phyloP scores from a whole-genome alignment of 2,797 vertebrate genomes.

The Lycodopsis pacificus region DNA sequence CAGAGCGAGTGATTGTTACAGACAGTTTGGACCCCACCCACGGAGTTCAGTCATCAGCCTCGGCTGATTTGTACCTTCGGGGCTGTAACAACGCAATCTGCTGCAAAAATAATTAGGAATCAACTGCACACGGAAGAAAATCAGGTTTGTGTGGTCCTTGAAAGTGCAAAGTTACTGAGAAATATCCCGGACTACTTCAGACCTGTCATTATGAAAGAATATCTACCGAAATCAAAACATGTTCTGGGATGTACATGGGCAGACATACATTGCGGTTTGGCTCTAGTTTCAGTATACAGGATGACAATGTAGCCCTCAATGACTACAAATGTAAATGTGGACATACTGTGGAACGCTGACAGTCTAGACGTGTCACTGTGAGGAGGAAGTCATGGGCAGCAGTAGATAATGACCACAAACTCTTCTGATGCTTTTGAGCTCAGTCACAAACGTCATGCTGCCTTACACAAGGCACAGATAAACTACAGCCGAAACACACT shows the following conservation, averaged over 20 bases:
- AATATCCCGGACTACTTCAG: neutral
- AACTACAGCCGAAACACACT: neutral
- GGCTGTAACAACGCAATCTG: constrained; percentile 41
- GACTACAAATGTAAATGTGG: constrained; percentile 11
- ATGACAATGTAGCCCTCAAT: neutral
- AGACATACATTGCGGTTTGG: neutral
- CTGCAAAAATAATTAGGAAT: constrained; percentile 21
- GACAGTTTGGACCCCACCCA: constrained; percentile 69
- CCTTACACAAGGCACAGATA: constrained; percentile 7
- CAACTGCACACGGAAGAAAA: neutral
- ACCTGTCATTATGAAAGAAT: neutral
- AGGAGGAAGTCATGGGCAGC: constrained; percentile 67
- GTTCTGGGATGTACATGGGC: neutral
- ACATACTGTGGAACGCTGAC: neutral
- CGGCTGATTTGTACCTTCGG: constrained; percentile 41
- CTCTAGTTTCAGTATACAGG: constrained; percentile 6
- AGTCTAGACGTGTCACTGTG: constrained; percentile 8
- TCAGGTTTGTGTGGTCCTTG: constrained; percentile 14
- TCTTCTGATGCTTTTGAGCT: neutral
- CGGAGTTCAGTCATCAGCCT: constrained; percentile 45
- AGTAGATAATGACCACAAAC: constrained; percentile 58
- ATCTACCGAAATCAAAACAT: neutral
- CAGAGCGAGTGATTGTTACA: constrained; percentile 58
- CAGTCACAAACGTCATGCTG: neutral
- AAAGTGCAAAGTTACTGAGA: neutral